Evolutionary conservation across 2,113 vertebrate species (phyloP).

Genomic region (Lepus timidus): DNA sequence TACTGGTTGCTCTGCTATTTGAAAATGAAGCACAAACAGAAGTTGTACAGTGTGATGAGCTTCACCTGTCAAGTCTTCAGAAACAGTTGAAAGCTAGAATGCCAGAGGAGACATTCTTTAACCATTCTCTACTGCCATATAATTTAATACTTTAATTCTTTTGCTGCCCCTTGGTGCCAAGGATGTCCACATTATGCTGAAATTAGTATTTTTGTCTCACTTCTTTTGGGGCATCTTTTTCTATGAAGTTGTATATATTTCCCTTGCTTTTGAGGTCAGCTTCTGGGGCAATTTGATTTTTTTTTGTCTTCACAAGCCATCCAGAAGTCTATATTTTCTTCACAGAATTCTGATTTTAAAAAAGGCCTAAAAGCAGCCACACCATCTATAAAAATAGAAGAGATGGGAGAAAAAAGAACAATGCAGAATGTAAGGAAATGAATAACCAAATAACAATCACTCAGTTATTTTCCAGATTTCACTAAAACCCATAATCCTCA

Average conservation of each 20-base stretch:
- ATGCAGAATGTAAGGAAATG: background rate
- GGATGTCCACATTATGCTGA: background rate
- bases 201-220: constrained; percentile 81
- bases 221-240: constrained; percentile 94
- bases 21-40: background rate
- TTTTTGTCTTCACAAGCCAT: constrained; percentile 91
- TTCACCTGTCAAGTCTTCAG: background rate
- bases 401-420: background rate
- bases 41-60: no score
- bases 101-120: no score
- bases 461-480: background rate
- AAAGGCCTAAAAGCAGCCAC: constrained; percentile 89
- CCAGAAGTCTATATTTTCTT: constrained; percentile 95
- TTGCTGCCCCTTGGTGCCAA: background rate
- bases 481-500: constrained; percentile 4
- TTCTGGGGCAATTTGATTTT: constrained; percentile 90
- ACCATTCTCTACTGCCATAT: background rate
- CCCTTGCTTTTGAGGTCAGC: constrained; percentile 90
- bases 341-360: constrained; percentile 92
- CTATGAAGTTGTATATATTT: constrained; percentile 94
- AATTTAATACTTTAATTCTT: background rate
- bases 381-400: constrained; percentile 90
- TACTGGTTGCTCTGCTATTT: background rate
- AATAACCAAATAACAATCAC: background rate
- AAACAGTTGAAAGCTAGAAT: background rate